phyloP scores from a whole-genome alignment of 2,113 vertebrate species.

The Sterrhoptilus dennistouni region DNA sequence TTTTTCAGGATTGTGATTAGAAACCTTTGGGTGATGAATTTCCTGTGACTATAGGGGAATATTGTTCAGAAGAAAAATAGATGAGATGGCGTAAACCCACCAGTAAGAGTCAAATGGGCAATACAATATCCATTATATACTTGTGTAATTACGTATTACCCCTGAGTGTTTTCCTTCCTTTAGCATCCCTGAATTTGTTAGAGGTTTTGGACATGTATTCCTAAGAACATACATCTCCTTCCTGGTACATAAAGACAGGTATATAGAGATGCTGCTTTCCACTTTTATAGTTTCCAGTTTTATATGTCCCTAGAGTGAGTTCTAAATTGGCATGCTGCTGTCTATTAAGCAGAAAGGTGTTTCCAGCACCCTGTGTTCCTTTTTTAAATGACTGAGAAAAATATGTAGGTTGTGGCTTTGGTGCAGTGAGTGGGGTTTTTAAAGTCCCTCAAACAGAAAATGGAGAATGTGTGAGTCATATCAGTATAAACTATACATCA shows the following conservation, averaged over 20 bases:
- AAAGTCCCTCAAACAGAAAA: not conserved
- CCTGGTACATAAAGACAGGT: not conserved
- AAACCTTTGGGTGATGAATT: not conserved
- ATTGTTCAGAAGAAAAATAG: not conserved
- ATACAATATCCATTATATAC: not conserved
- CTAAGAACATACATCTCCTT: not conserved
- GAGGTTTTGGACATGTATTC: not conserved
- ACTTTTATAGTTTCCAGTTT: not conserved
- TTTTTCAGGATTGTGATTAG: not conserved
- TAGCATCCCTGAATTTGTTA: not conserved
- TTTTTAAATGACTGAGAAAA: not conserved
- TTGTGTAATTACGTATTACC: not conserved
- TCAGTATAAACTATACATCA: not conserved
- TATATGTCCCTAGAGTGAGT: not conserved
- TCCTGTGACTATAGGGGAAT: not conserved
- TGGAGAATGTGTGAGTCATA: not conserved
- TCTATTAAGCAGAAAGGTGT: not conserved
- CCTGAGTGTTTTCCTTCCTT: not conserved
- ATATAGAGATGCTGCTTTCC: not conserved
- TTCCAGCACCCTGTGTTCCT: not conserved
- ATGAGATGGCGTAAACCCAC: not conserved
- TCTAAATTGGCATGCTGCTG: not conserved
- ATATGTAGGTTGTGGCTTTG: not conserved
- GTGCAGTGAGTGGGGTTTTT: not conserved
- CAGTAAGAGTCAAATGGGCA: not conserved